A percentile compares a stretch with the other conserved stretches of the same genome.
These are phyloP conservation scores for Dorcus parallelipipedus DNA, from an alignment of 2,888 invertebrate species.

Conservation along the genomic window DNA sequence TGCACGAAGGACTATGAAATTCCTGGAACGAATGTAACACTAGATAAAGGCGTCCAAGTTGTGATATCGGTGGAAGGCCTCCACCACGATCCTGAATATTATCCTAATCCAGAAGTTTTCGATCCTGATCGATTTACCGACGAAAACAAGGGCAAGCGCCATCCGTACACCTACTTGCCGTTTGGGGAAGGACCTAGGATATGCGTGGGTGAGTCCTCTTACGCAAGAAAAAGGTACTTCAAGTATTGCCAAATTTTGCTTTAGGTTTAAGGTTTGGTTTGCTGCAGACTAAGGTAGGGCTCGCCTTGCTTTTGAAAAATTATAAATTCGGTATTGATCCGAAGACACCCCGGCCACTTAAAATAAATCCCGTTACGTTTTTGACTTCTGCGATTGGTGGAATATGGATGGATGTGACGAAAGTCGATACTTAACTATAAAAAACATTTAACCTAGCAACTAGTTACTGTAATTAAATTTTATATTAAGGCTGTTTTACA, in stretches of 20 bases:
- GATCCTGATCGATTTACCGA: slow-evolving; percentile 37
- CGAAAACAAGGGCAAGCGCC: slow-evolving; percentile 27
- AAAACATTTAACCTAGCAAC: too few relatives aligned
- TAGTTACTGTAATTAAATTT: too few relatives aligned
- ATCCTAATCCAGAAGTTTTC: slow-evolving; percentile 39
- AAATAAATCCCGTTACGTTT: slow-evolving; percentile 2
- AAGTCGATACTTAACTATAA: too few relatives aligned
- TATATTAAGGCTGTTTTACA: too few relatives aligned
- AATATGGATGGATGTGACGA: neutral
- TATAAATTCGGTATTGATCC: slow-evolving; percentile 16
- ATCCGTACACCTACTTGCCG: slow-evolving; percentile 24
- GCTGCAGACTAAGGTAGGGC: slow-evolving; percentile 24
- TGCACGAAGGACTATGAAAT: slow-evolving; percentile 28
- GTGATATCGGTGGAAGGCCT: slow-evolving; percentile 34
- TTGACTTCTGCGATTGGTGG: neutral
- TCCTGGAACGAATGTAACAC: slow-evolving; percentile 20
- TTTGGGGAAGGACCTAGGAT: slow-evolving; percentile 24
- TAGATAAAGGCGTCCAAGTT: slow-evolving; percentile 33
- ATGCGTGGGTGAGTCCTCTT: slow-evolving; percentile 22
- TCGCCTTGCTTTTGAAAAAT: slow-evolving; percentile 18
- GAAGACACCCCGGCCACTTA: slow-evolving; percentile 13
- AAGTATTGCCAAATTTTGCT: neutral
- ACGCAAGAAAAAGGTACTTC: too few relatives aligned
- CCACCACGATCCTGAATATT: slow-evolving; percentile 38
- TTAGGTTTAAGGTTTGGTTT: slow-evolving; percentile 24